phyloP scores from a whole-genome alignment of 2,888 invertebrate genomes.

The Campoletis raptor region DNA sequence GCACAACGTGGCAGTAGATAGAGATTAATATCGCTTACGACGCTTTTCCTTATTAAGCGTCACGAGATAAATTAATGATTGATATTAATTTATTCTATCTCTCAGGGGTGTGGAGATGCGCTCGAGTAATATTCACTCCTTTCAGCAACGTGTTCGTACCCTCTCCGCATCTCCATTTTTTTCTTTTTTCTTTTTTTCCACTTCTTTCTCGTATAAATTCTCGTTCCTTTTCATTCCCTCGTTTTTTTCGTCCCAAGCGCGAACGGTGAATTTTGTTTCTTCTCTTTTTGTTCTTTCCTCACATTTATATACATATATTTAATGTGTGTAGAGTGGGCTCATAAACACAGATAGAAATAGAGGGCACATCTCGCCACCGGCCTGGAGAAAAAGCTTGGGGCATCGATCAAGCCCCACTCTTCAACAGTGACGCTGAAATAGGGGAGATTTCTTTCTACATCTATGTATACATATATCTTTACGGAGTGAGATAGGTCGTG shows the following conservation, averaged over 20 bases:
- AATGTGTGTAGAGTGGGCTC: constrained; percentile 24
- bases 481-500: constrained; percentile 58
- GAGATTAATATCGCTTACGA: constrained; percentile 64
- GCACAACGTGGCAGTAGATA: constrained; percentile 28
- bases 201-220: constrained; percentile 27
- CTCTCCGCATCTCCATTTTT: constrained; percentile 17
- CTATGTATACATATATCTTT: constrained; percentile 12
- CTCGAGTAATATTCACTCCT: constrained; percentile 54
- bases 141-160: constrained; percentile 36
- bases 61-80: constrained; percentile 61
- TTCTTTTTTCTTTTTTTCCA: constrained; percentile 13
- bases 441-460: constrained; percentile 27
- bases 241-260: constrained; percentile 38
- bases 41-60: constrained; percentile 57
- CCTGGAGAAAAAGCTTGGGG: constrained; percentile 38
- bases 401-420: constrained; percentile 63
- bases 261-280: constrained; percentile 34
- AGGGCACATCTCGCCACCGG: constrained; percentile 40
- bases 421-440: constrained; percentile 30
- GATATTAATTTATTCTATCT: constrained; percentile 63
- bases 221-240: constrained; percentile 13
- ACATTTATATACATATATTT: constrained; percentile 3
- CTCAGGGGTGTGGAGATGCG: constrained; percentile 8
- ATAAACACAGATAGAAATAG: constrained; percentile 41
- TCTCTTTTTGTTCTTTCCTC: not conserved